Conservation (phyloP, 2,113 vertebrate species). For the Oncorhynchus nerka region DNA sequence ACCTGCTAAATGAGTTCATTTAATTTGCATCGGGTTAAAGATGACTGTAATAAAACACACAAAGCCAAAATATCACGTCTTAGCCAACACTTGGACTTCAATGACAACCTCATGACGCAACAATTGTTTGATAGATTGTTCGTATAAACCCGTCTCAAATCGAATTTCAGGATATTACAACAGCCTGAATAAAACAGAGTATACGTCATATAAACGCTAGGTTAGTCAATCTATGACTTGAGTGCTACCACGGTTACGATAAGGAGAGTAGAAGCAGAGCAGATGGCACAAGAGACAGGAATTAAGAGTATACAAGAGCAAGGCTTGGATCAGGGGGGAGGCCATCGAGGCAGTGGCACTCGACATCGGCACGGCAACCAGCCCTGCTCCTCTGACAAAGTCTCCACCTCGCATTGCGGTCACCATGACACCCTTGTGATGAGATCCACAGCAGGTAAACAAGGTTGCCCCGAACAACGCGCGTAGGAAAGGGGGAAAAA, state of each 20-base stretch:
- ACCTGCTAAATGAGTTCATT: no score
- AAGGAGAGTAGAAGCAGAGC: slow-evolving; percentile 25
- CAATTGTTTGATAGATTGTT: no score
- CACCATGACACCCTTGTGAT: slow-evolving; percentile 69
- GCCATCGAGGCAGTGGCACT: slow-evolving; percentile 68
- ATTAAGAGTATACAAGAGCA: slow-evolving; percentile 65
- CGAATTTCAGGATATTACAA: no score
- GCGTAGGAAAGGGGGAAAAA: slow-evolving; percentile 31
- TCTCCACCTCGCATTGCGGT: slow-evolving; percentile 45
- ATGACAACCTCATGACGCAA: no score
- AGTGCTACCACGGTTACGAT: background rate
- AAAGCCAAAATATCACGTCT: no score
- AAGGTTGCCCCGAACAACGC: slow-evolving; percentile 64
- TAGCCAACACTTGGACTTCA: no score
- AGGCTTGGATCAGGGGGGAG: slow-evolving; percentile 52
- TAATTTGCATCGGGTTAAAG: no score
- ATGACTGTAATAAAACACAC: no score
- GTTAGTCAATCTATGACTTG: no score
- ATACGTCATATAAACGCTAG: no score
- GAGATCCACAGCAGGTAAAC: slow-evolving; percentile 75
- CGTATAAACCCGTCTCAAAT: no score
- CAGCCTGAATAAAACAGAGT: no score
- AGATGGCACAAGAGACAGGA: slow-evolving; percentile 64
- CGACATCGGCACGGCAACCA: slow-evolving; percentile 74
- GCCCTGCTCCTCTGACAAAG: slow-evolving; percentile 47